Percentiles rank a stretch among this genome's conserved stretches.
Conservation (phyloP, 2,888 invertebrate species). For the Pomacea canaliculata region DNA sequence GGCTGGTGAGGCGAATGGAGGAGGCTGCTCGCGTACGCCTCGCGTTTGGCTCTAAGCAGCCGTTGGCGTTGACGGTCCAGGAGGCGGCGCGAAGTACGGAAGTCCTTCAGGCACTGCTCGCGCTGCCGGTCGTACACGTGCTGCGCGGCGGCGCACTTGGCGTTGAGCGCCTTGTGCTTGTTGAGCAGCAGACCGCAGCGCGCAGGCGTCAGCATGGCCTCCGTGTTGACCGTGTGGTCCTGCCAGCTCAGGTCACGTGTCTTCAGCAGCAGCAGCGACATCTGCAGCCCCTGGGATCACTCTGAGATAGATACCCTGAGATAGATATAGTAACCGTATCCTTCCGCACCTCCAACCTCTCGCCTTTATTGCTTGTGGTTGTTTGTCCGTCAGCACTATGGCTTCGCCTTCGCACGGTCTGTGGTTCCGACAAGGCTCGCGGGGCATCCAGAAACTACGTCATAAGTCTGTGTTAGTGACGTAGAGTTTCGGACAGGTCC, state of each 20-base stretch:
- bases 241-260: constrained; percentile 55
- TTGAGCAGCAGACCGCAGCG: constrained; percentile 53
- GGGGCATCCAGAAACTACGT: too few species aligned
- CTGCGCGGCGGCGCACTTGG: constrained; percentile 43
- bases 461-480: too few species aligned
- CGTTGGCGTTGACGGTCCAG: constrained; percentile 43
- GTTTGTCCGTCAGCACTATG: too few species aligned
- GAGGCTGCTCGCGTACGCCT: background rate
- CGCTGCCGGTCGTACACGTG: constrained; percentile 47
- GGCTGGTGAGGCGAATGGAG: too few species aligned
- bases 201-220: constrained; percentile 53
- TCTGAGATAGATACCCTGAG: too few species aligned
- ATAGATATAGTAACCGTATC: background rate
- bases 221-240: constrained; percentile 55
- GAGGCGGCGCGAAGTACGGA: constrained; percentile 44
- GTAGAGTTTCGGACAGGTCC: too few species aligned
- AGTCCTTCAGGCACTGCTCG: constrained; percentile 42
- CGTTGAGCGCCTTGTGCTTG: constrained; percentile 53
- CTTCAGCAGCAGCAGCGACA: constrained; percentile 48
- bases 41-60: constrained; percentile 20
- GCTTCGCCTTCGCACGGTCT: too few species aligned
- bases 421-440: too few species aligned
- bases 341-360: background rate
- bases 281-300: constrained; percentile 11
- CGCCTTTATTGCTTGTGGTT: background rate